Evolutionary conservation across 2,888 invertebrate genomes (phyloP).

Genomic region (Meganola albula): DNA sequence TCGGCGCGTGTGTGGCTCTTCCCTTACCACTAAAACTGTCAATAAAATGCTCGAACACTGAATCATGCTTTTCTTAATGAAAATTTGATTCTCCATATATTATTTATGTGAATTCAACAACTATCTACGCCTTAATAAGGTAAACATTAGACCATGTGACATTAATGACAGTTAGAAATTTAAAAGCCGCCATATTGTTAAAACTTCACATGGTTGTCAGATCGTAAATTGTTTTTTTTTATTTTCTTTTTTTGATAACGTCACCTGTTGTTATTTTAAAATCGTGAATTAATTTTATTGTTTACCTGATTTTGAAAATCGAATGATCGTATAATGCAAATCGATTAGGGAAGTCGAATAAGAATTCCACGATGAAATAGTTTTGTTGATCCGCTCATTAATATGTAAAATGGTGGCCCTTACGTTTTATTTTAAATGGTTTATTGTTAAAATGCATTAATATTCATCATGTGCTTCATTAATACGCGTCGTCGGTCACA

Average conservation of each 20-base stretch:
- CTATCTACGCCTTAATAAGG: slow-evolving; percentile 56
- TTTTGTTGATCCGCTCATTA: slow-evolving; percentile 28
- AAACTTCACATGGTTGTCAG: slow-evolving; percentile 54
- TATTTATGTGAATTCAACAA: slow-evolving; percentile 63
- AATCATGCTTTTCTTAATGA: slow-evolving; percentile 64
- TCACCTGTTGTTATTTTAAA: slow-evolving; percentile 26
- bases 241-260: slow-evolving; percentile 29
- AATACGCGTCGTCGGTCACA: slow-evolving; percentile 13
- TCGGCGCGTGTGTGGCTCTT: slow-evolving; percentile 72
- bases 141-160: slow-evolving; percentile 48
- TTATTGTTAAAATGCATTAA: slow-evolving; percentile 36
- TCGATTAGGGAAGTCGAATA: slow-evolving; percentile 19
- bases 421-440: slow-evolving; percentile 28
- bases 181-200: slow-evolving; percentile 48
- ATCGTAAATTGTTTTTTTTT: slow-evolving; percentile 55
- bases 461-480: slow-evolving; percentile 35
- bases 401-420: slow-evolving; percentile 36
- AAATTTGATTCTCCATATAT: slow-evolving; percentile 64
- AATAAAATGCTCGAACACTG: slow-evolving; percentile 59
- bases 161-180: slow-evolving; percentile 54
- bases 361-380: slow-evolving; percentile 22
- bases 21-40: slow-evolving; percentile 67
- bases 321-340: slow-evolving; percentile 16
- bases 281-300: slow-evolving; percentile 32
- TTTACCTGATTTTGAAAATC: slow-evolving; percentile 29